A percentile compares a stretch with the other conserved stretches of the same genome.
Evolutionary conservation across 2,888 invertebrate species (phyloP).

Genomic region (Drosophila rubida): DNA sequence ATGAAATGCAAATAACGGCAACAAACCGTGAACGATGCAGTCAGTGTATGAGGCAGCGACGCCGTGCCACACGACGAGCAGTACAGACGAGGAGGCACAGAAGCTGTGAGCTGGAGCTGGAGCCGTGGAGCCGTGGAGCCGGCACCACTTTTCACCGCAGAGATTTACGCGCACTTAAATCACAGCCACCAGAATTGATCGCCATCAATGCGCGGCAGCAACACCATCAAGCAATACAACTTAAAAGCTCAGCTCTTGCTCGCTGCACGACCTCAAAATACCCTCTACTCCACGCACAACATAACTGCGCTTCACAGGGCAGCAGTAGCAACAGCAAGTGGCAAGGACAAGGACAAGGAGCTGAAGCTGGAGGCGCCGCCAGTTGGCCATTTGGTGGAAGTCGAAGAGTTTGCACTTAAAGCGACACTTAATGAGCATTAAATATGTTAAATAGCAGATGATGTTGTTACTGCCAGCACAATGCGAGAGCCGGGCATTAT

Average conservation of each 20-base stretch:
- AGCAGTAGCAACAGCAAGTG: constrained; percentile 5
- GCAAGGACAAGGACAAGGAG: constrained; percentile 17
- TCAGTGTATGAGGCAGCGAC: constrained; percentile 30
- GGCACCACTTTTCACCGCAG: constrained; percentile 71
- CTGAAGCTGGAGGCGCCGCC: constrained; percentile 18
- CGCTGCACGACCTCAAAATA: constrained; percentile 3
- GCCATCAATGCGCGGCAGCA: constrained; percentile 60
- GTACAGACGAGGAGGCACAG: background rate
- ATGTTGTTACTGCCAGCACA: constrained; percentile 40
- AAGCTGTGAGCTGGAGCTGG: no score
- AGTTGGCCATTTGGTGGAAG: constrained; percentile 52
- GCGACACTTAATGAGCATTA: constrained; percentile 71
- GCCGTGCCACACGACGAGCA: background rate
- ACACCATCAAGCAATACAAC: constrained; percentile 18
- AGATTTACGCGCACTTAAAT: constrained; percentile 79
- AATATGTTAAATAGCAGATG: constrained; percentile 62
- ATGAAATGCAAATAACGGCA: constrained; percentile 77
- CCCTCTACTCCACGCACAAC: background rate
- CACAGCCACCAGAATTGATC: constrained; percentile 75
- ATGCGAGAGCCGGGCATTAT: constrained; percentile 27
- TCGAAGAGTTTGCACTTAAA: constrained; percentile 59
- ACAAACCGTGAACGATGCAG: constrained; percentile 66
- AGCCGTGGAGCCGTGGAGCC: no score
- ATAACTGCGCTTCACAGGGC: constrained; percentile 8
- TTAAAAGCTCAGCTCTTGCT: background rate